Base-by-base conservation (phyloP, 2,113 vertebrate genomes). In the Ellobius talpinus region DNA sequence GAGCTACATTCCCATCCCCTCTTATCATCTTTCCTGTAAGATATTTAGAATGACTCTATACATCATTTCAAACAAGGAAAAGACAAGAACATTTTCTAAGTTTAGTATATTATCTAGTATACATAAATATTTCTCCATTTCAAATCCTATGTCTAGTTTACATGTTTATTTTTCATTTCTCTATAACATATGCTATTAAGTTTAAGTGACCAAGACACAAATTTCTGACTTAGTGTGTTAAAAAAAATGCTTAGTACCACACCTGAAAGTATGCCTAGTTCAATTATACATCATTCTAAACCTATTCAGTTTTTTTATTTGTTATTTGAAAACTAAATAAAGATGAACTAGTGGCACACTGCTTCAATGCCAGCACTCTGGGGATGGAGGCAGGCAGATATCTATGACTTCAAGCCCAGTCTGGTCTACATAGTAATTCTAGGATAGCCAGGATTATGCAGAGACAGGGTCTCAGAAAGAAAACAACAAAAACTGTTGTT, bases 11-110 rank as follows among this genome's bases (percentile, higher is more conserved):
- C 2, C 52, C 87, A 73, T 58, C 36, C 47, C 87, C 7, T 74
- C 70, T 36, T 94, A 95, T 72, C 24, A 92, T 93, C 85, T 96
- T 95, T 96, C 50, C 55, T 85, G 73, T 66, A 93, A 93, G 76
- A 81, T 92, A 97, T 73, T 70, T 96, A 77, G 70, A 93, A 12
- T 96, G 29, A 94, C 72, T 93, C 70, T 95, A 89, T 9, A 93
- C n/a, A 92, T 92, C 24, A 97, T 96, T 96, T 97, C 76, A 97
- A 97, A 90, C 95, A 58, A 82, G 26, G 7, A 63, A 29, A 90
- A 55, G n/a, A 96, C 52, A 92, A 95, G 36, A 96, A 68, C 90
- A 96, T 78, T 92, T 96, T 95, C 55, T n/a, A 96, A 96, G 39
- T 96, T 87, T 82, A 89, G 33, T 77, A 74, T 89, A 70, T 6